phyloP scores from a whole-genome alignment of 2,888 invertebrate species.

The Melitaea athalia region DNA sequence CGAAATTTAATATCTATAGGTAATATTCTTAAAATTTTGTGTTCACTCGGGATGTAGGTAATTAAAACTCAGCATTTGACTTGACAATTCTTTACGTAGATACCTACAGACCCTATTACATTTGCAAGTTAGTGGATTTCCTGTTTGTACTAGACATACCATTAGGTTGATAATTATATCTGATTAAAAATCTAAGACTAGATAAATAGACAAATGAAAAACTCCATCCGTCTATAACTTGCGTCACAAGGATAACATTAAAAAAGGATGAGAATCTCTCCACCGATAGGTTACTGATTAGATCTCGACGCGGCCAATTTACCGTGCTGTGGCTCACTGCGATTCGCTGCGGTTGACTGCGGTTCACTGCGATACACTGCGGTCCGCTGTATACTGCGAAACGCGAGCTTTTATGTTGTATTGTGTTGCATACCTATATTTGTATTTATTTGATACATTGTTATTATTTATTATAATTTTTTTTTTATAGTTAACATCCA shows the following conservation, averaged over 20 bases:
- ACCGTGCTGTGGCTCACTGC: constrained; percentile 50
- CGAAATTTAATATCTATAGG: no score
- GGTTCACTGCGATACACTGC: constrained; percentile 66
- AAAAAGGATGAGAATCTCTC: constrained; percentile 73
- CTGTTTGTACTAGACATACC: no score
- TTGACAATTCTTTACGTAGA: no score
- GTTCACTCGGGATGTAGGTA: no score
- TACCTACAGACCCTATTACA: no score
- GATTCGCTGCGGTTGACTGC: constrained; percentile 16
- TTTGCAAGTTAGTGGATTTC: no score
- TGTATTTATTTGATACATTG: no score
- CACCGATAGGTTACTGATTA: constrained; percentile 80
- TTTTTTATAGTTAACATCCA: no score
- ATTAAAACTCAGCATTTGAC: no score
- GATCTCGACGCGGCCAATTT: constrained; percentile 70
- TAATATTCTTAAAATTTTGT: no score
- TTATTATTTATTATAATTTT: no score
- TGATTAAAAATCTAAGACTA: background rate
- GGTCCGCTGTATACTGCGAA: constrained; percentile 65
- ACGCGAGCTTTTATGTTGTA: constrained; percentile 51
- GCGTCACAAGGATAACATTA: constrained; percentile 54
- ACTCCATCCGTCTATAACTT: constrained; percentile 42
- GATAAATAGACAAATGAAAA: constrained; percentile 2
- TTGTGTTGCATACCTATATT: constrained; percentile 23
- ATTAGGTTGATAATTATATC: background rate